phyloP scores from a whole-genome alignment of 2,797 vertebrate species.

The Aythya fuligula region DNA sequence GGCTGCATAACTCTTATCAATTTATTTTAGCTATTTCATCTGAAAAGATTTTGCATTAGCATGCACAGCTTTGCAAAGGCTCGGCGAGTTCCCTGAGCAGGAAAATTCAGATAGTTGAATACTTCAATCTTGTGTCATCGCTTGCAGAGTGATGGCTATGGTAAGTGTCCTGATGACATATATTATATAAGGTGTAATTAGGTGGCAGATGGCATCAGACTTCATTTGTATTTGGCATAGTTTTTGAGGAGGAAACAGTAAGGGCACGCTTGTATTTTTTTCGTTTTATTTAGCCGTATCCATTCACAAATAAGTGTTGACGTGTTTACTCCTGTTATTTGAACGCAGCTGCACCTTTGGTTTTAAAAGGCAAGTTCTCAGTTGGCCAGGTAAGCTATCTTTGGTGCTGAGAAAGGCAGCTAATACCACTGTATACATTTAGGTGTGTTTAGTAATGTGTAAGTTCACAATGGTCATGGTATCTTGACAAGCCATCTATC shows the following conservation, averaged over 20 bases:
- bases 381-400: neutral
- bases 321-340: neutral
- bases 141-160: neutral
- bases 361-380: neutral
- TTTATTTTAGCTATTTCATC: neutral
- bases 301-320: neutral
- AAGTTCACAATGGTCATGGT: neutral
- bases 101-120: neutral
- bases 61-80: neutral
- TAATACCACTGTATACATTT: neutral
- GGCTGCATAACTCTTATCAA: neutral
- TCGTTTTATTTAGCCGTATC: neutral
- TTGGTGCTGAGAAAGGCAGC: neutral
- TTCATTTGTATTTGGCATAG: neutral
- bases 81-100: neutral
- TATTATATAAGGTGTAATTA: slow-evolving; percentile 51
- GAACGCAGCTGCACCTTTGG: neutral
- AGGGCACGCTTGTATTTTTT: neutral
- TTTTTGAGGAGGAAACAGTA: neutral
- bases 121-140: neutral
- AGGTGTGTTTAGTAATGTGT: neutral
- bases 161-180: slow-evolving; percentile 7
- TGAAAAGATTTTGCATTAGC: neutral
- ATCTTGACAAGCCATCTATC: neutral
- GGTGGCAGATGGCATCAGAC: slow-evolving; percentile 37